Conservation (phyloP, 2,797 vertebrate species). For the Calcarius lapponicus region DNA sequence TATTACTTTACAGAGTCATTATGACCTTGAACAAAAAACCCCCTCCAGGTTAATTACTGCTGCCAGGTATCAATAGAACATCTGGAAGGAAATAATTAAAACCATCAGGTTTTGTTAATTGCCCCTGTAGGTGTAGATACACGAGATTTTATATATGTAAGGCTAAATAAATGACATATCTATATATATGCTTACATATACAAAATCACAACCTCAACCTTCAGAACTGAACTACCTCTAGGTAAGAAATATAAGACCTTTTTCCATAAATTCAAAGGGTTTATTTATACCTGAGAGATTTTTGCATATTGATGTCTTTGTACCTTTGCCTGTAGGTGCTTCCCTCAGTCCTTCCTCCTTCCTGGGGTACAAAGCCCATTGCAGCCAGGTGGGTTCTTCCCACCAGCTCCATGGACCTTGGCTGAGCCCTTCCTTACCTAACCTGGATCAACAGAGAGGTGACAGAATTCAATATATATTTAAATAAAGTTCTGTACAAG, state of each 20-base stretch:
- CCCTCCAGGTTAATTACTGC: not conserved
- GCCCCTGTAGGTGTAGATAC: not conserved
- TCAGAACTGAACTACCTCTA: slow-evolving; percentile 17
- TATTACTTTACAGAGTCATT: not conserved
- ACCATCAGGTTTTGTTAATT: not conserved
- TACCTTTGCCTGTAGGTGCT: slow-evolving; percentile 25
- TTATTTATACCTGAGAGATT: slow-evolving; percentile 65
- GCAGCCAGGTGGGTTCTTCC: not conserved
- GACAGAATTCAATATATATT: not conserved
- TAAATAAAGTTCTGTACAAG: not conserved
- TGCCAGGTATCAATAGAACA: not conserved
- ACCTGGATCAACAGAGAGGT: not conserved
- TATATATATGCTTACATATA: not conserved
- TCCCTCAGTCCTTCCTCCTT: not conserved
- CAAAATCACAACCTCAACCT: not conserved
- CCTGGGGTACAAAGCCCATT: not conserved
- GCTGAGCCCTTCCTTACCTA: not conserved
- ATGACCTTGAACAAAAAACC: not conserved
- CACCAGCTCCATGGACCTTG: not conserved
- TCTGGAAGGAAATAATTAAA: slow-evolving; percentile 12
- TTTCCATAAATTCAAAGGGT: slow-evolving; percentile 24
- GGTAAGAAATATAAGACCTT: slow-evolving; percentile 61
- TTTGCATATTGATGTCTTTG: slow-evolving; percentile 63
- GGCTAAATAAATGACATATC: not conserved
- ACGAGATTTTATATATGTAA: not conserved